Evolutionary conservation across 2,888 invertebrate genomes (phyloP), one percentile per base, ranked within the genome.

Genomic region (Eupithecia pulchellata): DNA sequence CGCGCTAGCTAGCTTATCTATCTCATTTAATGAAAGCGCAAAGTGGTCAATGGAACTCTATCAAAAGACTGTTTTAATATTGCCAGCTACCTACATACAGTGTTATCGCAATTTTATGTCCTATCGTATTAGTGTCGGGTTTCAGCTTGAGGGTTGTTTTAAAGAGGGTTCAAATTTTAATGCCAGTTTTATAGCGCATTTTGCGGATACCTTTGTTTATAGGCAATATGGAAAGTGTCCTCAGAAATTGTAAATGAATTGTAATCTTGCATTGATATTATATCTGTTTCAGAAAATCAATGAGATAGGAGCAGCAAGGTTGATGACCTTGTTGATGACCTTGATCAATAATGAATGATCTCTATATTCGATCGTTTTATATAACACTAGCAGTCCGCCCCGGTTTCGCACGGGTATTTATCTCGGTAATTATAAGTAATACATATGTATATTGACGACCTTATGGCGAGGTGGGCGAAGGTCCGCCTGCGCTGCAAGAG

Each of bases 121-220:
- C 42, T 72, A 63, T 64, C 72, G 64, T 73, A 75, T 75, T 68
- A 69, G 71, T 70, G 64, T 52, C 64, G 42, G 57, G 66, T 55
- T 64, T 52, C 30, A 27, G 62, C 62, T 68, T 20, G 34, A 25
- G 61, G 68, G 30, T 36, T 71, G 71, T 52, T 63, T 68, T 64
- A 32, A 60, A 55, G 47, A 61, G 57, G 55, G 64, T 58, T 72
- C 66, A 47, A 69, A 72, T 68, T 72, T 61, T 76, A 74, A 71
- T 69, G 58, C 66, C 30, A 20, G 20, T 20, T n/a, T 60, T 8
- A 61, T 34, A 61, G 60, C 34, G 11, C n/a, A 2, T 60, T 34
- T 60, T 32, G 17, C n/a, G 58, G 58, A 2, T n/a, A 60, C 32
- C 32, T n/a, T 20, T 17, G 30, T 52, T 2, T 1, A 8, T 47